Conservation (phyloP, 2,113 vertebrate genomes). For the Barbus barbus region DNA sequence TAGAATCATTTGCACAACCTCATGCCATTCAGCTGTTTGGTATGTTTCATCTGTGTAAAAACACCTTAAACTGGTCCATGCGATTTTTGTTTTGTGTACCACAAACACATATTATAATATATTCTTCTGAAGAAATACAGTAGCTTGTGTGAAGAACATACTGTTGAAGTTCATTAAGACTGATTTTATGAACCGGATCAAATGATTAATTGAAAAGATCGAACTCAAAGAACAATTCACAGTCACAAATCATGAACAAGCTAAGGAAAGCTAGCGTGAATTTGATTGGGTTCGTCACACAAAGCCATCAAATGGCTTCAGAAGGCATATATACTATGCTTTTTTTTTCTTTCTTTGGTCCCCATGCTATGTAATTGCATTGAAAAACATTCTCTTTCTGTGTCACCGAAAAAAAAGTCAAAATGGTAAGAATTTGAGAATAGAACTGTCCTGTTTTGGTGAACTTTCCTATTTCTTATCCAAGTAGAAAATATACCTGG, state of each 20-base stretch:
- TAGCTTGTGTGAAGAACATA: not conserved
- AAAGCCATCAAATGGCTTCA: too few species aligned
- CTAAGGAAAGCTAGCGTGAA: too few species aligned
- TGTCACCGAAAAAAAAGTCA: not conserved
- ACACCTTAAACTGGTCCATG: not conserved
- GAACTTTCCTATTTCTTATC: not conserved
- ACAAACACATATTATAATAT: not conserved
- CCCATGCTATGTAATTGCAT: not conserved
- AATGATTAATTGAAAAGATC: too few species aligned
- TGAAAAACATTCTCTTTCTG: not conserved
- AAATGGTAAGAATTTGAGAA: not conserved
- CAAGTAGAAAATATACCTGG: not conserved
- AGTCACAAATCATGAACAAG: too few species aligned
- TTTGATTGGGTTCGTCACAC: too few species aligned
- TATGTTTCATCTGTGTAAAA: not conserved
- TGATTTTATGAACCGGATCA: not conserved
- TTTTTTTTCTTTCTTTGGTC: too few species aligned
- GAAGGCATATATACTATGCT: too few species aligned
- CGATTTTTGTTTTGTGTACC: not conserved
- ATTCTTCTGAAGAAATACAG: not conserved
- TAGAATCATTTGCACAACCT: not conserved
- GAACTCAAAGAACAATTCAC: too few species aligned
- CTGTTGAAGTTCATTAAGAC: not conserved
- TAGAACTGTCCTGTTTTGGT: not conserved
- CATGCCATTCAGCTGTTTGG: not conserved